Base-by-base conservation (phyloP, 2,888 invertebrate genomes). In the Linnaemya vulpina region DNA sequence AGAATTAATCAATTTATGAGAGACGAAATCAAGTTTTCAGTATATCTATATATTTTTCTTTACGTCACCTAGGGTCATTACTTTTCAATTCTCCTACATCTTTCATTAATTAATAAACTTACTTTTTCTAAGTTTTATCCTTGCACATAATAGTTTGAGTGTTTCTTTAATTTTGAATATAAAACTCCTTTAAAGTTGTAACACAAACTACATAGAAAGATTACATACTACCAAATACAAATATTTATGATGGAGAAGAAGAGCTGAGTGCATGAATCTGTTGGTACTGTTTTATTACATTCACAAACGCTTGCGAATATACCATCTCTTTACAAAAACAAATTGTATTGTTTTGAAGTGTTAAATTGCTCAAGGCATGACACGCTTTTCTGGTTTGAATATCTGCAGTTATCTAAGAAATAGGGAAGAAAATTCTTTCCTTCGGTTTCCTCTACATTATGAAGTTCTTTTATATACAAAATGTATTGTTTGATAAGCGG, bases 331-430 rank as follows among this genome's bases (percentile, higher is more conserved):
- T 46, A 46, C 53, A 49, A 60, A 15, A 71, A 68, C 71, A 49
- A 84, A 76, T 80, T 84, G 51, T 65, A 76, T 80, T 84, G 51
- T 65, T 74, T 74, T 78, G 74, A 80, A 84, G 84, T 80, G 84
- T 84, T 84, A 80, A 84, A 80, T 80, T 80, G 71, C 71, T 53
- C 51, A 71, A 78, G 76, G 76, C 76, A 51, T 71, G 58, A 43
- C 71, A 25, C 35, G 38, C 20, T 74, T 63, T 51, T 63, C 51
- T 62, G 70, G 43, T 73, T 38, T n/a, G 13, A 58, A 51, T 73
- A 79, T 43, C 35, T 38, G 40, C 55, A 17, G 30, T 55, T 58
- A 62, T 30, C 25, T 49, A 15, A 30, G 30, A 13, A 9, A 30
- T 10, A 49, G 25, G 51, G 1, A 58, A 40, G 20, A 43, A n/a